Evolutionary conservation across 2,113 vertebrate species (phyloP).

Genomic region (Epinephelus cyanopodus): DNA sequence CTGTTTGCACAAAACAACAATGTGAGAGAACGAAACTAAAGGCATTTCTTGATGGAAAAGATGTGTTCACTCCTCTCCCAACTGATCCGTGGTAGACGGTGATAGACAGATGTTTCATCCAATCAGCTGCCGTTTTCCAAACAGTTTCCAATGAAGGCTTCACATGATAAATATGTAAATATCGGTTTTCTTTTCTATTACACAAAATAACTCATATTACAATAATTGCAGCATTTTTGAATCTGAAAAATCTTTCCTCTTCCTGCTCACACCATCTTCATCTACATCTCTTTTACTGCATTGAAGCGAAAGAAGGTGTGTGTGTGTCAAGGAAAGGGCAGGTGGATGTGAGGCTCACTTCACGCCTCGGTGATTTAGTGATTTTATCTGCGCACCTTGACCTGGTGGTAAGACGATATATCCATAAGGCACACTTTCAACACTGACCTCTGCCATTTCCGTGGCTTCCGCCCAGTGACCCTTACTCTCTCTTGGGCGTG

Average conservation of each 20-base stretch:
- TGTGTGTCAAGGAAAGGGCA: not conserved
- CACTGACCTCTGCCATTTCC: conserved; percentile 20
- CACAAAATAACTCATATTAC: not conserved
- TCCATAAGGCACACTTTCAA: conserved; percentile 8
- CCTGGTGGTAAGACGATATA: conserved; percentile 23
- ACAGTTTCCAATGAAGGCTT: too few relatives aligned
- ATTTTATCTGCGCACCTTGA: conserved; percentile 30
- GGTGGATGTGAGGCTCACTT: conserved; percentile 17
- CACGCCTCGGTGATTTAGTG: conserved; percentile 24
- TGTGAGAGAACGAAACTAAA: too few relatives aligned
- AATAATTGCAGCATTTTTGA: not conserved
- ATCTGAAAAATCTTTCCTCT: not conserved
- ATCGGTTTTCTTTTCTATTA: not conserved
- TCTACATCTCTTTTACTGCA: not conserved
- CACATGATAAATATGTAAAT: not conserved
- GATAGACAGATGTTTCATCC: too few relatives aligned
- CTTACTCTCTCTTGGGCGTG: conserved; percentile 24
- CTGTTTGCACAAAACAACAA: too few relatives aligned
- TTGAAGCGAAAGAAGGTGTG: not conserved
- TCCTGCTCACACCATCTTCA: not conserved
- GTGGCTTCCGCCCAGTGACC: conserved; percentile 44
- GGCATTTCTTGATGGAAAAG: too few relatives aligned
- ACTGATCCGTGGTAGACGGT: too few relatives aligned
- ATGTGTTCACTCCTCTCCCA: too few relatives aligned
- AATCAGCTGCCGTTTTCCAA: too few relatives aligned